Conservation (phyloP, 2,113 vertebrate genomes). For the Mesoclemmys tuberculata region DNA sequence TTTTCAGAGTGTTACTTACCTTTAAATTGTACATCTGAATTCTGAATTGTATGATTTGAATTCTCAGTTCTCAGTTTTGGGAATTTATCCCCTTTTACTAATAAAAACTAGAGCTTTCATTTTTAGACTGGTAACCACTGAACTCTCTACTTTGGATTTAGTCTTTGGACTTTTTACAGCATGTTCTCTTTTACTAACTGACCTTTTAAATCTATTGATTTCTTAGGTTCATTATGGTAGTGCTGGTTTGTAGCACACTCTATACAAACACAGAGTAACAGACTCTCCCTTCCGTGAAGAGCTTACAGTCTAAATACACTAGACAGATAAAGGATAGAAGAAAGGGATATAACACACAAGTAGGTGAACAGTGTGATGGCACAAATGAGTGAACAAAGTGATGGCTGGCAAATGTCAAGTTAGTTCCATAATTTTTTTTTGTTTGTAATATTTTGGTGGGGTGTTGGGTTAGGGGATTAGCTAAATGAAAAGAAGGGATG, state of each 20-base stretch:
- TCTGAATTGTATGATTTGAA: background rate
- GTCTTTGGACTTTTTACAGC: background rate
- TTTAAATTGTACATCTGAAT: background rate
- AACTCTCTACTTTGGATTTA: background rate
- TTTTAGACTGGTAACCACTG: background rate
- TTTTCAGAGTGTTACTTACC: background rate
- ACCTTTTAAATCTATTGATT: background rate
- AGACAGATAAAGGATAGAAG: background rate
- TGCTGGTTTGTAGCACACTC: background rate
- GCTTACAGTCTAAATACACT: rapidly evolving
- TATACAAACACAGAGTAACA: rapidly evolving
- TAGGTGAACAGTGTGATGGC: background rate
- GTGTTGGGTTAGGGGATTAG: background rate
- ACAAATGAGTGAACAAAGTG: rapidly evolving
- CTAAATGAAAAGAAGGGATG: background rate
- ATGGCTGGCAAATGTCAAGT: background rate
- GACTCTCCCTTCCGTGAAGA: background rate
- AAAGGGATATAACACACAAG: background rate
- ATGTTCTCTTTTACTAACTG: rapidly evolving
- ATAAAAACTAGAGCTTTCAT: background rate
- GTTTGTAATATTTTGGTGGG: rapidly evolving
- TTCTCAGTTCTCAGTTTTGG: background rate
- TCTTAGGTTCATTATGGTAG: background rate
- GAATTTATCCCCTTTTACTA: background rate
- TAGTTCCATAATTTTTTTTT: background rate